Percentiles rank a stretch among this genome's conserved stretches.
Conservation (phyloP, 92 coral and sea anemone genomes). For the Heteractis magnifica region DNA sequence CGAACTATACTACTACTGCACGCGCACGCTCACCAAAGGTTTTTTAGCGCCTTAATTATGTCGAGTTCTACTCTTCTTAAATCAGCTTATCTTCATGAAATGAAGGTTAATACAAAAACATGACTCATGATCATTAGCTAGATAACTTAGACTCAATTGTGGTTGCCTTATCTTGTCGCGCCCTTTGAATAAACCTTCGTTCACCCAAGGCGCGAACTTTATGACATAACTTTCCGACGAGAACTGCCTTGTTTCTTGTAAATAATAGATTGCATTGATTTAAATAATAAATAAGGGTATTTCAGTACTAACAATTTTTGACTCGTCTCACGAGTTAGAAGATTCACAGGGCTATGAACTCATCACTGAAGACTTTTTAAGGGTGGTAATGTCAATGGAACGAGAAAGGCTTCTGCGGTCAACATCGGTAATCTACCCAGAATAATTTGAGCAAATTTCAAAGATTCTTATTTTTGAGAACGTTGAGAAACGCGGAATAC, state of each 20-base stretch:
- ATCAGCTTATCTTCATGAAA: neutral
- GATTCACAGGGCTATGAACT: neutral
- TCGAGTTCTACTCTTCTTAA: neutral
- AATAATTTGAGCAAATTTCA: neutral
- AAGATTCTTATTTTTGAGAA: neutral
- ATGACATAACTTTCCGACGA: slow-evolving; percentile 1
- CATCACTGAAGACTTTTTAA: neutral
- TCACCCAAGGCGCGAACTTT: neutral
- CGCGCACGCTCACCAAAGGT: too few species aligned
- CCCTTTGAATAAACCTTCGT: neutral
- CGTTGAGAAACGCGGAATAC: too few species aligned
- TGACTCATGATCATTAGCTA: neutral
- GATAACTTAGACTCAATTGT: neutral
- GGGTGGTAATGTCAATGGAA: neutral
- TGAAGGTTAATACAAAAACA: neutral
- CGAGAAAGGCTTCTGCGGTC: slow-evolving; percentile 2
- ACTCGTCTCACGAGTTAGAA: neutral
- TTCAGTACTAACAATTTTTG: neutral
- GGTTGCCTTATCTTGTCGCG: neutral
- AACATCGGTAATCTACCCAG: neutral
- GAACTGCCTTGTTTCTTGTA: neutral
- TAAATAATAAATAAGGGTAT: neutral
- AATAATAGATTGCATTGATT: slow-evolving; percentile 1
- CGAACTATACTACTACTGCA: neutral
- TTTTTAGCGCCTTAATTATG: neutral